A percentile compares a stretch with the other conserved stretches of the same genome.
These are phyloP conservation scores for Chironomus tentans DNA, from an alignment of 2,888 invertebrate genomes.

Conservation along the genomic window DNA sequence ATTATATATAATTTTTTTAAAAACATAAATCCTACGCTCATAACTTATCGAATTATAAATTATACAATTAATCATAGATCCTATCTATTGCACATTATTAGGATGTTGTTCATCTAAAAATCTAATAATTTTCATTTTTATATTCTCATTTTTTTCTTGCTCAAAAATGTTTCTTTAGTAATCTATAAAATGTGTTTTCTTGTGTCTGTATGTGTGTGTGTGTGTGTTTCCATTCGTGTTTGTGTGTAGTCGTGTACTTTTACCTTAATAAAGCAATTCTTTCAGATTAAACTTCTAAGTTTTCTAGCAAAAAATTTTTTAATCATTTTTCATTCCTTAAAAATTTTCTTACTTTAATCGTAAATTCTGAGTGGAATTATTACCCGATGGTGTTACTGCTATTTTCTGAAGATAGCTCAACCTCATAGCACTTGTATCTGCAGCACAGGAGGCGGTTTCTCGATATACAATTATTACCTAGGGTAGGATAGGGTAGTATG, in stretches of 20 bases:
- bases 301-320: neutral
- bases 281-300: conserved; percentile 10
- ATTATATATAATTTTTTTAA: neutral
- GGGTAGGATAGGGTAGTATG: too few species aligned
- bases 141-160: neutral
- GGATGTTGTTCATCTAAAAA: neutral
- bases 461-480: too few species aligned
- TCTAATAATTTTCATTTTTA: neutral
- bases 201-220: neutral
- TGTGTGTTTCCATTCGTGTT: neutral
- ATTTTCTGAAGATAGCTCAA: too few species aligned
- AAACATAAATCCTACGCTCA: neutral
- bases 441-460: too few species aligned
- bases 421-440: too few species aligned
- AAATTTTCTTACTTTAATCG: neutral
- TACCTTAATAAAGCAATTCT: conserved; percentile 9
- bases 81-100: conserved; percentile 27
- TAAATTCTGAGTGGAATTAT: neutral
- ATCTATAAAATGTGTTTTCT: neutral
- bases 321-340: conserved; percentile 11
- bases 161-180: neutral
- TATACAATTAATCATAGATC: neutral
- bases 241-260: neutral
- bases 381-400: too few species aligned
- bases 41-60: neutral